phyloP scores from a whole-genome alignment of 2,888 invertebrate species.

The Strigamia maritima region DNA sequence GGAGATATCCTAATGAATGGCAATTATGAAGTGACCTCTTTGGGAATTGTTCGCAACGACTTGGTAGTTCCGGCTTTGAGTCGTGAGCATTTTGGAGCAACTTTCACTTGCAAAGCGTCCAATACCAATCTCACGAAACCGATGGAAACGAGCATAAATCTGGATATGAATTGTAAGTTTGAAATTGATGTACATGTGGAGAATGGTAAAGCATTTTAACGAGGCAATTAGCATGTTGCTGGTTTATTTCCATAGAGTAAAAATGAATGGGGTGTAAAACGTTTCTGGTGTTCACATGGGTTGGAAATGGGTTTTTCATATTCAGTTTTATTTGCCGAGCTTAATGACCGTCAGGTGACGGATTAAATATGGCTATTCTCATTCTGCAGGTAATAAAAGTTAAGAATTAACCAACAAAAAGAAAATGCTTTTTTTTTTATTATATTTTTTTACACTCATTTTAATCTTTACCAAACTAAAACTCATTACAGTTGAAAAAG shows the following conservation, averaged over 20 bases:
- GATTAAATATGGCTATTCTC: slow-evolving; percentile 13
- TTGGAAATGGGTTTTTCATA: slow-evolving; percentile 27
- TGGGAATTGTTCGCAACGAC: slow-evolving; percentile 42
- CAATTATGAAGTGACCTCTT: slow-evolving; percentile 61
- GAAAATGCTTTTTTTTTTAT: neutral
- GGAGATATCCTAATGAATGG: slow-evolving; percentile 73
- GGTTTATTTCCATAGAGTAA: neutral
- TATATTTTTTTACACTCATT: neutral
- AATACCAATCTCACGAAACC: slow-evolving; percentile 41
- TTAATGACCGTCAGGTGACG: slow-evolving; percentile 32
- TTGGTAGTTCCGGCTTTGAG: slow-evolving; percentile 38
- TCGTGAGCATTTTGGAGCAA: slow-evolving; percentile 39
- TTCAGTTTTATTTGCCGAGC: slow-evolving; percentile 1
- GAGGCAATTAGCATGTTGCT: slow-evolving; percentile 20
- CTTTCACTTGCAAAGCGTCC: slow-evolving; percentile 40
- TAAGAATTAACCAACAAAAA: neutral
- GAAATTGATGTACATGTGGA: neutral
- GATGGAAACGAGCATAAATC: slow-evolving; percentile 37
- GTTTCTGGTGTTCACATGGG: slow-evolving; percentile 17
- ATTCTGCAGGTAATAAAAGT: slow-evolving; percentile 9
- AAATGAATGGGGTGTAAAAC: slow-evolving; percentile 23
- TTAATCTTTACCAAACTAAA: no score
- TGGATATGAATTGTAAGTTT: slow-evolving; percentile 43
- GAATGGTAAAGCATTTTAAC: slow-evolving; percentile 1
- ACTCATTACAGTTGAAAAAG: no score